Percentiles rank a stretch among this genome's conserved stretches.
Evolutionary conservation across 2,888 invertebrate genomes (phyloP).

Genomic region (Polylopha cassiicola): DNA sequence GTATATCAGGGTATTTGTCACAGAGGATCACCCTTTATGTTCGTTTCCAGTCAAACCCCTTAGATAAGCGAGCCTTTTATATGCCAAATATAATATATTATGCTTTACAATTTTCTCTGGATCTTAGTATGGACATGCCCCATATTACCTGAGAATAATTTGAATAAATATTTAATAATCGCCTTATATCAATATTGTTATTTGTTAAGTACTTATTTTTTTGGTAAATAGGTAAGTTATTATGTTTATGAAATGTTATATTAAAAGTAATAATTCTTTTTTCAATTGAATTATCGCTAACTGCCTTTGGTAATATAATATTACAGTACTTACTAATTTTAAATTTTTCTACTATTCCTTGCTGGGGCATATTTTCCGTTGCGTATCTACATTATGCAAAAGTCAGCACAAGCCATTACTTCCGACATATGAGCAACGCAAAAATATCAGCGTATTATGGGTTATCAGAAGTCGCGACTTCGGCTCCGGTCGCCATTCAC

Average conservation of each 20-base stretch:
- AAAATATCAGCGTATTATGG: constrained; percentile 77
- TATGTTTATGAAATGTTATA: too few species aligned
- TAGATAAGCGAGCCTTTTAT: constrained; percentile 78
- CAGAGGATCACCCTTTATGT: constrained; percentile 78
- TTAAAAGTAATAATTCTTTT: too few species aligned
- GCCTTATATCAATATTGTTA: too few species aligned
- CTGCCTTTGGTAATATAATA: too few species aligned
- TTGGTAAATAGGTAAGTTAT: too few species aligned
- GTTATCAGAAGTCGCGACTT: constrained; percentile 72
- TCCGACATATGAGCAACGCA: constrained; percentile 77
- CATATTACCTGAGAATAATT: background rate
- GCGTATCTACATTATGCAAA: constrained; percentile 44
- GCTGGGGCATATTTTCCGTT: too few species aligned
- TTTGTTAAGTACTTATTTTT: too few species aligned
- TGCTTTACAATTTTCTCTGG: constrained; percentile 67
- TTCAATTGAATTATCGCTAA: too few species aligned
- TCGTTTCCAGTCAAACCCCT: constrained; percentile 78
- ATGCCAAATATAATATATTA: constrained; percentile 78
- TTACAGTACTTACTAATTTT: too few species aligned
- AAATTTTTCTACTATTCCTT: too few species aligned
- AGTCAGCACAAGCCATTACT: constrained; percentile 67
- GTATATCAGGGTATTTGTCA: constrained; percentile 78
- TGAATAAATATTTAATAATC: background rate
- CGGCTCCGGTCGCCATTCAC: constrained; percentile 57
- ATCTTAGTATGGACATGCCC: constrained; percentile 50